Evolutionary conservation across 2,888 invertebrate genomes (phyloP).

Genomic region (Heliconius ismenius): DNA sequence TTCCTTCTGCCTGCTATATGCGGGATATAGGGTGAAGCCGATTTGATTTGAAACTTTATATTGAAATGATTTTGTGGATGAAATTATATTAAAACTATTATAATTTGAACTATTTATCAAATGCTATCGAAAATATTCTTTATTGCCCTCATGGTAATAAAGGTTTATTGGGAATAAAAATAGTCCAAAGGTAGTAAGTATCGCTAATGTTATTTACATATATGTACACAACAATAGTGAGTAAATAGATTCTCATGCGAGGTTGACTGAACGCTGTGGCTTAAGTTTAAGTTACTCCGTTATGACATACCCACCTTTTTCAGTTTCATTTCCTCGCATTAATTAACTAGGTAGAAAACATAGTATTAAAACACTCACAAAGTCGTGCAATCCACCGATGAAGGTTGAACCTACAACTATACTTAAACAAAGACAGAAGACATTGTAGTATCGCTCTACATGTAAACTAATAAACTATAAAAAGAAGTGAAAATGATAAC

Average conservation of each 20-base stretch:
- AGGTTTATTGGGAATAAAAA: background rate
- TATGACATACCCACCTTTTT: background rate
- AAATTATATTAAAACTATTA: background rate
- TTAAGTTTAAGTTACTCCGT: background rate
- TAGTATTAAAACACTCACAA: no score
- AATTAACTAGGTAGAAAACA: no score
- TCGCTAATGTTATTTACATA: background rate
- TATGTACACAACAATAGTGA: no score
- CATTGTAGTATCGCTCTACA: no score
- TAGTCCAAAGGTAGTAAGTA: background rate
- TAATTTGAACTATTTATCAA: background rate
- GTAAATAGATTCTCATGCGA: no score
- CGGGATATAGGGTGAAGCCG: background rate
- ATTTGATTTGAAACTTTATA: no score
- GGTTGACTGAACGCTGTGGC: no score
- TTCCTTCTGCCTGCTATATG: background rate
- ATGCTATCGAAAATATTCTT: no score
- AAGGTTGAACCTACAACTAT: background rate
- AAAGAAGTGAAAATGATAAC: no score
- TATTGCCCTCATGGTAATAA: no score
- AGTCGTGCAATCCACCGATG: background rate
- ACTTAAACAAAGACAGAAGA: no score
- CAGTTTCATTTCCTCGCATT: background rate
- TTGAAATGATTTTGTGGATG: background rate
- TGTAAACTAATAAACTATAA: no score